These are phyloP conservation scores for Sebastes minor DNA, from an alignment of 2,797 vertebrate species.

Conservation along the genomic window DNA sequence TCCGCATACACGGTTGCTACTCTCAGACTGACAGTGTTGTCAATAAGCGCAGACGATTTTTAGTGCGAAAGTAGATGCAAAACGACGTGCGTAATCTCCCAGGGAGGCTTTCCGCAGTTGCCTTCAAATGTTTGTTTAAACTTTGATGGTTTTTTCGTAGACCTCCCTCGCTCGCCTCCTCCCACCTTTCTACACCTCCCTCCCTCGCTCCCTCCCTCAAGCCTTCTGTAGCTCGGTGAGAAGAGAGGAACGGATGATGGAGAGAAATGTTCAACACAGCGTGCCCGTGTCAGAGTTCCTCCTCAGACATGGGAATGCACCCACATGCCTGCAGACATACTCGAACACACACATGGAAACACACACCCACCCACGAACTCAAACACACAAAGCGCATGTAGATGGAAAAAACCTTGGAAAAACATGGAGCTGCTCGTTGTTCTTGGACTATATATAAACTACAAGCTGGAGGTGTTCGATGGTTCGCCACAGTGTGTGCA, in stretches of 20 bases:
- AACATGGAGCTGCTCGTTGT: constrained; percentile 33
- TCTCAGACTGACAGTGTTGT: not conserved
- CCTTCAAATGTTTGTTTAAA: constrained; percentile 60
- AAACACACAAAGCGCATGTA: constrained; percentile 20
- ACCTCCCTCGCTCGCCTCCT: constrained; percentile 35
- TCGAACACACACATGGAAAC: constrained; percentile 33
- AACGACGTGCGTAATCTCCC: constrained; percentile 27
- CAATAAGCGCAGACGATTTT: constrained; percentile 1
- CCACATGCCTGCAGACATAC: constrained; percentile 58
- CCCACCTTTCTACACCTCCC: constrained; percentile 57
- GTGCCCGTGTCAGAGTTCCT: constrained; percentile 65
- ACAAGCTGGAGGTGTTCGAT: constrained; percentile 9
- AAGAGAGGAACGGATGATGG: constrained; percentile 43
- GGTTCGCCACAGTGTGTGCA: constrained; percentile 1
- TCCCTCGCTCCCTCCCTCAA: constrained; percentile 50
- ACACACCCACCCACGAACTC: constrained; percentile 31
- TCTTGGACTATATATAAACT: constrained; percentile 53
- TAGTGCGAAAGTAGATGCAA: constrained; percentile 18
- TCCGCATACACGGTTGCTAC: not conserved
- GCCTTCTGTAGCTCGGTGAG: constrained; percentile 58
- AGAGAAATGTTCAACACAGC: constrained; percentile 37
- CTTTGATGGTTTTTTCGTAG: constrained; percentile 53
- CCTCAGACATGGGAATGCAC: constrained; percentile 62
- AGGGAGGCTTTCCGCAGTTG: constrained; percentile 25
- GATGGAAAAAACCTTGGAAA: constrained; percentile 36